Conservation (phyloP, 2,888 invertebrate genomes). For the Halictus ligatus region DNA sequence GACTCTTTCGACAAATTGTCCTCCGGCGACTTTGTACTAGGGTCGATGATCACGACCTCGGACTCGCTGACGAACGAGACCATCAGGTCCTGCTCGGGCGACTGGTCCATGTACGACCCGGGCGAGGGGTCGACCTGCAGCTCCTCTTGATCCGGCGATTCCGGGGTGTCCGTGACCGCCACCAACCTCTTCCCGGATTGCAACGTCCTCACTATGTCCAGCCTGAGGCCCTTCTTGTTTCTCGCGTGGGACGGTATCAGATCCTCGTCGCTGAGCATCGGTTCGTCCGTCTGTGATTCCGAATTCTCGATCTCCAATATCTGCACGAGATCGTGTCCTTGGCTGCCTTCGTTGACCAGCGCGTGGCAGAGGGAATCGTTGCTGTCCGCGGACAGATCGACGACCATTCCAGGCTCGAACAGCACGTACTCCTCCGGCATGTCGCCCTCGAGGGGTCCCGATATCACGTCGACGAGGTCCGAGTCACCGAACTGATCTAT, state of each 20-base stretch:
- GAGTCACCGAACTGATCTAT: slow-evolving; percentile 86
- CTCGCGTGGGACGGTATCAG: slow-evolving; percentile 73
- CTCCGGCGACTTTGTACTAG: slow-evolving; percentile 87
- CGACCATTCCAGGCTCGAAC: slow-evolving; percentile 87
- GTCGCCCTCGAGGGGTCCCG: slow-evolving; percentile 87
- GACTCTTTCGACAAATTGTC: slow-evolving; percentile 86
- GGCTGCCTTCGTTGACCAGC: slow-evolving; percentile 81
- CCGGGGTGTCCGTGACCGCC: slow-evolving; percentile 85
- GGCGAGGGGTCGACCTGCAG: slow-evolving; percentile 84
- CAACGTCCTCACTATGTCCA: slow-evolving; percentile 82
- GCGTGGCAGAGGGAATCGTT: slow-evolving; percentile 85
- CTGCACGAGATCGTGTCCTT: slow-evolving; percentile 81
- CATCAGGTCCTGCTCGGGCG: slow-evolving; percentile 84
- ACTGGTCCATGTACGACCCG: slow-evolving; percentile 81
- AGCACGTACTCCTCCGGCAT: slow-evolving; percentile 88
- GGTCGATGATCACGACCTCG: slow-evolving; percentile 88
- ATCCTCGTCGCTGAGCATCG: slow-evolving; percentile 78
- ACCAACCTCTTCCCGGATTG: slow-evolving; percentile 83
- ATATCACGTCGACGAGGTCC: slow-evolving; percentile 86
- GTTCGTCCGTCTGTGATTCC: slow-evolving; percentile 75
- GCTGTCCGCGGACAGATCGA: slow-evolving; percentile 86
- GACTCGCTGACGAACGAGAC: slow-evolving; percentile 85
- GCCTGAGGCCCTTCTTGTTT: slow-evolving; percentile 77
- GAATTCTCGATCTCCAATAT: slow-evolving; percentile 82
- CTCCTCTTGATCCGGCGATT: slow-evolving; percentile 86